Conservation (phyloP, 2,113 vertebrate genomes). For the Rallus limicola region DNA sequence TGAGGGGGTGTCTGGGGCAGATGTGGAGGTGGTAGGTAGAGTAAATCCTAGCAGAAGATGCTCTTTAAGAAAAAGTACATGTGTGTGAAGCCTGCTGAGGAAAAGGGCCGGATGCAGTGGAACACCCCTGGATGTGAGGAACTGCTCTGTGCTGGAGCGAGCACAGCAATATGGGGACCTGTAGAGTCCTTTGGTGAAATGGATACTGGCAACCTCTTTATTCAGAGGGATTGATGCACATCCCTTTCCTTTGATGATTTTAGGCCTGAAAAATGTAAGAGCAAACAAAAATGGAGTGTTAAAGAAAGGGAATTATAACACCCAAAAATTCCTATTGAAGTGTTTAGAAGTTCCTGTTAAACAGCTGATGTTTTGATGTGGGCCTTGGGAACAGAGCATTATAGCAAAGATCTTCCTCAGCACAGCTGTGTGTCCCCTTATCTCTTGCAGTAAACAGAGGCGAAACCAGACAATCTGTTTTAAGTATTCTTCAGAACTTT, state of each 20-base stretch:
- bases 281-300: background rate
- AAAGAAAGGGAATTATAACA: background rate
- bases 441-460: background rate
- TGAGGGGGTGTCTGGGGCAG: background rate
- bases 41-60: background rate
- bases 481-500: background rate
- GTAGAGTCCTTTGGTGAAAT: background rate
- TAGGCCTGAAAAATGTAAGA: background rate
- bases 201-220: accelerated
- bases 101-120: background rate
- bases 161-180: accelerated
- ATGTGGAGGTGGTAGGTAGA: accelerated
- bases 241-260: background rate
- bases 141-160: accelerated
- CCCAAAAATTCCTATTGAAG: background rate
- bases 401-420: background rate
- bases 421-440: background rate
- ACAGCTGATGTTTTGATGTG: background rate
- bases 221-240: accelerated
- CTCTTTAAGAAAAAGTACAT: background rate
- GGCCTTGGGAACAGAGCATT: background rate
- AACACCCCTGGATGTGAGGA: accelerated
- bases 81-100: accelerated
- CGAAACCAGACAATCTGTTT: background rate
- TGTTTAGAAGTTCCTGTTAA: background rate